phyloP scores from a whole-genome alignment of 2,797 vertebrate species.

The Crenuchus spilurus region DNA sequence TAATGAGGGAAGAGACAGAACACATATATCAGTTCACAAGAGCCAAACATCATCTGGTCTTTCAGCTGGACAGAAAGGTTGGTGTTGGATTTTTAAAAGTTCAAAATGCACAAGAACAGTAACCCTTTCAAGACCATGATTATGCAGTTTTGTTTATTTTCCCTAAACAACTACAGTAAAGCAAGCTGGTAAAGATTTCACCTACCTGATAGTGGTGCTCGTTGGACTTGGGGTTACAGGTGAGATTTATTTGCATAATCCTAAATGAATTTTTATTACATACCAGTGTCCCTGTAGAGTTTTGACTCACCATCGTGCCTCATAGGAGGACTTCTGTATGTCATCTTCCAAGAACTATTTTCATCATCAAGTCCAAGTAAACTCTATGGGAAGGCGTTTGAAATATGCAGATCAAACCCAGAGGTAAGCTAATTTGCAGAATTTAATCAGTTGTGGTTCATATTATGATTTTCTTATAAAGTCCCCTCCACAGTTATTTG shows the following conservation, averaged over 20 bases:
- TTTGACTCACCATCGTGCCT: constrained; percentile 24
- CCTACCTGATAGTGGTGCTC: constrained; percentile 89
- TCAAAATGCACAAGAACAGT: not conserved
- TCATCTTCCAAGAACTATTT: constrained; percentile 93
- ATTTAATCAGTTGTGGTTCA: too few relatives aligned
- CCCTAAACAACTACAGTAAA: constrained; percentile 80
- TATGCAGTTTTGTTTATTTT: not conserved
- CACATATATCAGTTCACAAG: constrained; percentile 70
- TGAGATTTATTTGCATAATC: too few relatives aligned
- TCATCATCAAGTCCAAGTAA: constrained; percentile 93
- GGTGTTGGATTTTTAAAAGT: not conserved
- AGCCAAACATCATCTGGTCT: constrained; percentile 58
- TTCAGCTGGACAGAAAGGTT: constrained; percentile 86
- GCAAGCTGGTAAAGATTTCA: constrained; percentile 90
- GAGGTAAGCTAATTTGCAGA: constrained; percentile 78
- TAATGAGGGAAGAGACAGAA: constrained; percentile 55
- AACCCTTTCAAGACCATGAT: not conserved
- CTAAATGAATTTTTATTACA: too few relatives aligned
- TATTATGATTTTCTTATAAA: too few relatives aligned
- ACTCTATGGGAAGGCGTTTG: constrained; percentile 89
- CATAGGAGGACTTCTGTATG: constrained; percentile 91
- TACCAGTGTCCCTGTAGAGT: too few relatives aligned
- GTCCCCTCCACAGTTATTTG: too few relatives aligned
- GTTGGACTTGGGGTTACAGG: constrained; percentile 91
- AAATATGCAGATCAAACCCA: constrained; percentile 87